These are phyloP conservation scores for Catocala sponsa DNA, from an alignment of 2,888 invertebrate genomes.

Conservation along the genomic window DNA sequence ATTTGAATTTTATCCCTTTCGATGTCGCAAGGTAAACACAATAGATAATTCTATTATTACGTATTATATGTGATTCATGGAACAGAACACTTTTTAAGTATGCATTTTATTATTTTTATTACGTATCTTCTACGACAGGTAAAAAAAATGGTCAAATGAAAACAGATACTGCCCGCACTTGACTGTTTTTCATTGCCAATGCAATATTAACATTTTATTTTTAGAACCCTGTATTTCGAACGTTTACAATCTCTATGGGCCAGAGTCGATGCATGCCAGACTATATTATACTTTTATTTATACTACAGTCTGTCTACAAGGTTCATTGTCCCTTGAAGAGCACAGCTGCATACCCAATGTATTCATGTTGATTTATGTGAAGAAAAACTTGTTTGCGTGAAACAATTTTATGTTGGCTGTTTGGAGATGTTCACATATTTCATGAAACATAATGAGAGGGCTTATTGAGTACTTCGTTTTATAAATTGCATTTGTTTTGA, in stretches of 20 bases:
- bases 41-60: too few species aligned
- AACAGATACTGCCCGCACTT: too few species aligned
- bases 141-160: too few species aligned
- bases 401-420: constrained; percentile 11
- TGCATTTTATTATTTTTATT: too few species aligned
- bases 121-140: too few species aligned
- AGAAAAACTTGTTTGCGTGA: constrained; percentile 24
- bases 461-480: constrained; percentile 16
- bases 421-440: constrained; percentile 26
- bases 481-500: constrained; percentile 1
- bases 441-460: constrained; percentile 26
- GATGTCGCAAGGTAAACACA: too few species aligned
- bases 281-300: constrained; percentile 21
- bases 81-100: too few species aligned
- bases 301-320: neutral
- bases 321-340: constrained; percentile 9
- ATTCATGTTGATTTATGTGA: constrained; percentile 24
- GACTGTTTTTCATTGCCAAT: too few species aligned
- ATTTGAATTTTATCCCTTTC: too few species aligned
- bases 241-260: neutral
- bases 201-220: neutral
- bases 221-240: neutral
- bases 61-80: too few species aligned
- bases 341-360: constrained; percentile 13
- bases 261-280: constrained; percentile 3